Evolutionary conservation across 1,140 invertebrate genomes (phyloP).

Genomic region (Aphaenogaster ashmeadi): DNA sequence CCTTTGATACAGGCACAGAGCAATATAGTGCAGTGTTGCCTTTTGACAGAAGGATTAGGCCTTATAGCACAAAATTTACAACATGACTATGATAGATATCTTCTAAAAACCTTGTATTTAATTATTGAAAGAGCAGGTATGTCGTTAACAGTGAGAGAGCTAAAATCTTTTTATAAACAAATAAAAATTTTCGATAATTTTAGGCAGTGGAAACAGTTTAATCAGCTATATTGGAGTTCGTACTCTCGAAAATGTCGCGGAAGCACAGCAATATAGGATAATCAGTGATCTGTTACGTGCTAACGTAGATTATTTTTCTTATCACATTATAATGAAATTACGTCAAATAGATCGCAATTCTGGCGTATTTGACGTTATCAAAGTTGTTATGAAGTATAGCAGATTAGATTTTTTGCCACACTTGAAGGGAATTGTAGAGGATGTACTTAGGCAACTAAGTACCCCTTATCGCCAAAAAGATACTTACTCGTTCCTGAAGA

Average conservation of each 20-base stretch:
- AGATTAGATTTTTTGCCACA: slow-evolving; percentile 88
- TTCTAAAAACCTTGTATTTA: slow-evolving; percentile 90
- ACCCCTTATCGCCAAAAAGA: slow-evolving; percentile 88
- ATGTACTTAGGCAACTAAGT: slow-evolving; percentile 89
- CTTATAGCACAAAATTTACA: slow-evolving; percentile 87
- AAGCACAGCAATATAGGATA: slow-evolving; percentile 85
- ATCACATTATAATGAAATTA: slow-evolving; percentile 89
- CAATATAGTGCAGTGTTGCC: slow-evolving; percentile 89
- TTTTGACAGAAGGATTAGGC: slow-evolving; percentile 90
- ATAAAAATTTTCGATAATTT: slow-evolving; percentile 44
- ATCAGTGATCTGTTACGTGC: slow-evolving; percentile 88
- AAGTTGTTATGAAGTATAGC: slow-evolving; percentile 90
- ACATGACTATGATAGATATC: slow-evolving; percentile 87
- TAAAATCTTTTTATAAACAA: neutral
- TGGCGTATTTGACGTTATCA: slow-evolving; percentile 88
- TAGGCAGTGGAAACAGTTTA: slow-evolving; percentile 88
- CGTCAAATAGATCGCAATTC: slow-evolving; percentile 87
- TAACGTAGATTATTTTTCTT: slow-evolving; percentile 91
- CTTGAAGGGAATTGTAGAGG: slow-evolving; percentile 89
- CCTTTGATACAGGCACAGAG: slow-evolving; percentile 87
- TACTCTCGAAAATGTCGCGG: slow-evolving; percentile 87
- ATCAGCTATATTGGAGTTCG: slow-evolving; percentile 88
- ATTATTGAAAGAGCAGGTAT: slow-evolving; percentile 90
- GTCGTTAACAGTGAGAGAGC: slow-evolving; percentile 41
- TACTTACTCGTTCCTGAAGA: slow-evolving; percentile 88